These are phyloP conservation scores for Dasypolia templi DNA, from an alignment of 2,888 invertebrate species.

Conservation along the genomic window DNA sequence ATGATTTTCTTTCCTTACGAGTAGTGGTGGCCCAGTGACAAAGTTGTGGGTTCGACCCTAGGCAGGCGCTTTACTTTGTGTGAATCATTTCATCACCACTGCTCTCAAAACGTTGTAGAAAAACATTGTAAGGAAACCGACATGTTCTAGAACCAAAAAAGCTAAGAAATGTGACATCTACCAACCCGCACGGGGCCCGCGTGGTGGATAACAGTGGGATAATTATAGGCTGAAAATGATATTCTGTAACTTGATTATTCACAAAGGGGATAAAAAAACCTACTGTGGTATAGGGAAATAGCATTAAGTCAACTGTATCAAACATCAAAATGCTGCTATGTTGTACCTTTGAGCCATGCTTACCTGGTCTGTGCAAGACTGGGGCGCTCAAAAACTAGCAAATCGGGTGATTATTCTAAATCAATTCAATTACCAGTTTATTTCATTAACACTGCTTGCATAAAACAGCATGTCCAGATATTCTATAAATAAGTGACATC, in stretches of 20 bases:
- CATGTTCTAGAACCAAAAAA: no score
- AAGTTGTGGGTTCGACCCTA: no score
- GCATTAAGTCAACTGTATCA: neutral
- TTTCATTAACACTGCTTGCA: neutral
- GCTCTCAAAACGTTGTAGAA: no score
- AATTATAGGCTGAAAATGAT: neutral
- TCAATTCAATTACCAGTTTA: neutral
- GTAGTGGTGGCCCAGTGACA: no score
- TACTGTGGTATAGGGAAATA: neutral
- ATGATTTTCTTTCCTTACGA: no score
- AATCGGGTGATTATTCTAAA: neutral
- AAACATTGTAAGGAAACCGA: no score
- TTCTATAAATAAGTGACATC: neutral
- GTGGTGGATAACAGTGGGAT: no score
- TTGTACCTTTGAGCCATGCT: neutral
- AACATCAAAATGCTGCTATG: neutral
- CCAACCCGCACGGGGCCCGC: no score
- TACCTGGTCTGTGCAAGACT: neutral
- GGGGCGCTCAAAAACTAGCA: neutral
- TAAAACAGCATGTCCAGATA: neutral
- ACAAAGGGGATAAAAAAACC: neutral
- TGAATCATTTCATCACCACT: no score
- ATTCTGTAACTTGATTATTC: neutral
- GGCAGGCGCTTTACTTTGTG: no score
- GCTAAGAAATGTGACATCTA: no score